These are phyloP conservation scores for Atherinosoma microstoma DNA, from an alignment of 2,797 vertebrate species.

Conservation along the genomic window DNA sequence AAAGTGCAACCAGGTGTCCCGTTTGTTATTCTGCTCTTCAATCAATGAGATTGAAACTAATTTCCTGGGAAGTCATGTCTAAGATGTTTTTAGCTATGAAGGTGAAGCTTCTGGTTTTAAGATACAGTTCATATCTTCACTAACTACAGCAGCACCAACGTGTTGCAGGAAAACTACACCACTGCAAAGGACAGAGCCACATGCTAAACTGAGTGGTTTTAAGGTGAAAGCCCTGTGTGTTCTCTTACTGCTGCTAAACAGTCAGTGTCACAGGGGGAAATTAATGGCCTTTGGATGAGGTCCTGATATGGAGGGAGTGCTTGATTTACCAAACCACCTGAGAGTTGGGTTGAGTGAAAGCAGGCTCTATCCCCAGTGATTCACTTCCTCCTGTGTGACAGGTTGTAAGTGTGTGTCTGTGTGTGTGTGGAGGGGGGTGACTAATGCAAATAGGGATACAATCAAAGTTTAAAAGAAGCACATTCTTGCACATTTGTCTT, in stretches of 20 bases:
- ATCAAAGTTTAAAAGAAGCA: not conserved
- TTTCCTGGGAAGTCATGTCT: conserved; percentile 36
- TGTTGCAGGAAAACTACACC: conserved; percentile 29
- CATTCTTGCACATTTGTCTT: not conserved
- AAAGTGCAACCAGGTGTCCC: conserved; percentile 28
- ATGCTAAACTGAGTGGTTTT: conserved; percentile 45
- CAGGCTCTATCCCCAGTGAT: conserved; percentile 56
- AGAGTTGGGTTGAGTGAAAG: conserved; percentile 69
- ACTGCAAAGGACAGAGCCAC: conserved; percentile 22
- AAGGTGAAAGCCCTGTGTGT: conserved; percentile 47
- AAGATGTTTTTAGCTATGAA: conserved; percentile 24
- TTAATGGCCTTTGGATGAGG: conserved; percentile 69
- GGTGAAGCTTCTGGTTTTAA: conserved; percentile 21
- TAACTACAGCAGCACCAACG: not conserved
- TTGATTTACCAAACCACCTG: conserved; percentile 75
- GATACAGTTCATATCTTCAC: conserved; percentile 5
- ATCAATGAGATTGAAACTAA: conserved; percentile 18
- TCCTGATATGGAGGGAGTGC: conserved; percentile 55
- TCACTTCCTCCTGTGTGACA: conserved; percentile 48
- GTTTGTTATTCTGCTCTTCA: conserved; percentile 1
- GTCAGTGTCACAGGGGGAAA: conserved; percentile 57
- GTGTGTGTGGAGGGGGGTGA: conserved; percentile 1
- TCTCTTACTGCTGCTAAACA: conserved; percentile 55
- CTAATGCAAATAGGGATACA: conserved; percentile 23
- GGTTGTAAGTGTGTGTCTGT: conserved; percentile 12